Base-by-base conservation (phyloP, 2,113 vertebrate species). In the Pterocles gutturalis region DNA sequence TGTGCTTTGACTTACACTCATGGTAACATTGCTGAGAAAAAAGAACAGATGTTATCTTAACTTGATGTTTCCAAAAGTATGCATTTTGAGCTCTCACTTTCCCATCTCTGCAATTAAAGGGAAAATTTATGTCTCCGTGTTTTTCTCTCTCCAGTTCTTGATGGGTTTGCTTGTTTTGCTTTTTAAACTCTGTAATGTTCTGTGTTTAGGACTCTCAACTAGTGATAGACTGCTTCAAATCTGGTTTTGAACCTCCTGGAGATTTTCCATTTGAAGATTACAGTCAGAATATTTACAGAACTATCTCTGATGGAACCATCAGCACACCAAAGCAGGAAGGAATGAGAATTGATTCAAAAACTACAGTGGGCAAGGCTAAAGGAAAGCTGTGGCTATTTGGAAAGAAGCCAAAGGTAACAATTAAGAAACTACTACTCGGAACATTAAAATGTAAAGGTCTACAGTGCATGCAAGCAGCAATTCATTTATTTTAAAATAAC, bases 301-400 rank as follows among this genome's bases (percentile, higher is more conserved):
- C 99, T 12, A 99, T 99, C 88, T 99, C 99, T 76, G 99, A 99
- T 83, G 98, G 98, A 76, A 99, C 99, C 90, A 99, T 99, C 96
- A 99, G 99, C 97, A 99, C 98, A 90, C 99, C 99, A 87, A 99
- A 99, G 97, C 99, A 98, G 78, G 99, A 99, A 53, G 96, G 96
- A 72, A 98, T 98, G 81, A 99, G 98, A 92, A 94, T 98, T 9
- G 99, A 99, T 97, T 98, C 99, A 21, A 99, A 99, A 98, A 99
- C 98, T 91, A 96, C 98, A 8, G 98, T 99, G 34, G 98, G 98
- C 97, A 99, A 98, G 94, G 97, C 99, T 96, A 99, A 99, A 98
- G 99, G 99, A 98, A 99, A 99, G 86, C 98, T 99, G 81, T 99
- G 99, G 99, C 99, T 99, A 31, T 99, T 99, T 97, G 99, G 99